Percentiles rank a stretch among this genome's conserved stretches.
phyloP scores from a whole-genome alignment of 2,888 invertebrate genomes.

The Siphonodentalium dalli region DNA sequence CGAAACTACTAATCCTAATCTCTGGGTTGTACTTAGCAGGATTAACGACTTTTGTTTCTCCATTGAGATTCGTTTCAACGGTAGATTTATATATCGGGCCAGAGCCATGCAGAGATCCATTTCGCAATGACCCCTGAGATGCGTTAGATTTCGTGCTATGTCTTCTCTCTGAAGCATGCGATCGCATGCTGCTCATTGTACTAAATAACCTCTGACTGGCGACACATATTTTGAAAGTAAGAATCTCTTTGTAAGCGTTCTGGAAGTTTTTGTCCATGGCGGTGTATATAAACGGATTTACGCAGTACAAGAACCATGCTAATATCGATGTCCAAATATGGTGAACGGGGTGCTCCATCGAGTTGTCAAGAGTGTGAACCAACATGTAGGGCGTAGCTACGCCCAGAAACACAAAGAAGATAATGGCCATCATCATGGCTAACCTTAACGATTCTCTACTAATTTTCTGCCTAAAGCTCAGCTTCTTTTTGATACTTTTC shows the following conservation, averaged over 20 bases:
- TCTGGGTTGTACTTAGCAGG: too few relatives aligned
- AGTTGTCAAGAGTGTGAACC: slow-evolving; percentile 41
- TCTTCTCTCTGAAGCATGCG: too few relatives aligned
- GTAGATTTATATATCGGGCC: too few relatives aligned
- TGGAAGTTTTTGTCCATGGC: slow-evolving; percentile 52
- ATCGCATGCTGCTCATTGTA: too few relatives aligned
- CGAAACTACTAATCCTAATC: too few relatives aligned
- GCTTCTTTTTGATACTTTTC: slow-evolving; percentile 37
- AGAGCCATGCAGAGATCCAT: too few relatives aligned
- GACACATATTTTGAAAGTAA: too few relatives aligned
- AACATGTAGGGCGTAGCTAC: slow-evolving; percentile 52
- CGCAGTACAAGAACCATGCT: slow-evolving; percentile 46
- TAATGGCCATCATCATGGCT: slow-evolving; percentile 54
- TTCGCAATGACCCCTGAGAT: too few relatives aligned
- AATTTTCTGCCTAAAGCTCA: slow-evolving; percentile 26
- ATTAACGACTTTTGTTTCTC: too few relatives aligned
- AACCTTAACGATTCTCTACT: slow-evolving; percentile 40
- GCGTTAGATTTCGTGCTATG: too few relatives aligned
- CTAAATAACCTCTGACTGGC: too few relatives aligned
- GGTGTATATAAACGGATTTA: slow-evolving; percentile 53
- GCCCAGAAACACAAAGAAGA: slow-evolving; percentile 48
- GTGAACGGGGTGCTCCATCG: slow-evolving; percentile 38
- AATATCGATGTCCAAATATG: slow-evolving; percentile 51
- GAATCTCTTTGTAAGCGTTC: slow-evolving; percentile 42
- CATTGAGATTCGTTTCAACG: too few relatives aligned